These are phyloP conservation scores for Melipona beecheii DNA, from an alignment of 2,888 invertebrate genomes.

Conservation along the genomic window DNA sequence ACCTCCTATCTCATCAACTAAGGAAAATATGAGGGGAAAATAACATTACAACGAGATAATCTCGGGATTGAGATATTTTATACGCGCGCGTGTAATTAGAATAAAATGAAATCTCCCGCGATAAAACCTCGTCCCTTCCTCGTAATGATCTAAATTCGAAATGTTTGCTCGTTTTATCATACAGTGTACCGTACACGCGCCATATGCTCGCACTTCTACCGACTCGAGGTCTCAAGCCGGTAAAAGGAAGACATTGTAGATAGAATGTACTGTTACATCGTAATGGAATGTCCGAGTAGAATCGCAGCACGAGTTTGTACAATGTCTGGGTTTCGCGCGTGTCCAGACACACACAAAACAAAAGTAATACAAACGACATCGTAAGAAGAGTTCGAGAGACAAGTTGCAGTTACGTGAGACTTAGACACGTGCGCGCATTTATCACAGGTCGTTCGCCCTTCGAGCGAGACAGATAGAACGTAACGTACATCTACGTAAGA, in stretches of 20 bases:
- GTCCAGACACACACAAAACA: not conserved
- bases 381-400: conserved; percentile 44
- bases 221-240: not conserved
- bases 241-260: not conserved
- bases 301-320: not conserved
- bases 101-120: not conserved
- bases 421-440: conserved; percentile 39
- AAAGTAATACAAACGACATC: conserved; percentile 28
- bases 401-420: conserved; percentile 38
- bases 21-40: not conserved
- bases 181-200: not conserved
- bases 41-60: not conserved
- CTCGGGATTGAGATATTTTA: not conserved
- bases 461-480: conserved; percentile 35
- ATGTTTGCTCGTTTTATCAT: conserved; percentile 3
- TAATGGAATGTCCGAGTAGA: not conserved
- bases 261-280: not conserved
- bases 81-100: not conserved
- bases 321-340: not conserved
- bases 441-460: conserved; percentile 56
- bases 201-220: not conserved
- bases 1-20: conserved; percentile 49
- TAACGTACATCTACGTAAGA: not conserved
- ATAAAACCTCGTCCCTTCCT: not conserved
- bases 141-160: not conserved